Evolutionary conservation across 1,140 invertebrate genomes (phyloP), one percentile per base, ranked within the genome.

Genomic region (Meteorus sp.): DNA sequence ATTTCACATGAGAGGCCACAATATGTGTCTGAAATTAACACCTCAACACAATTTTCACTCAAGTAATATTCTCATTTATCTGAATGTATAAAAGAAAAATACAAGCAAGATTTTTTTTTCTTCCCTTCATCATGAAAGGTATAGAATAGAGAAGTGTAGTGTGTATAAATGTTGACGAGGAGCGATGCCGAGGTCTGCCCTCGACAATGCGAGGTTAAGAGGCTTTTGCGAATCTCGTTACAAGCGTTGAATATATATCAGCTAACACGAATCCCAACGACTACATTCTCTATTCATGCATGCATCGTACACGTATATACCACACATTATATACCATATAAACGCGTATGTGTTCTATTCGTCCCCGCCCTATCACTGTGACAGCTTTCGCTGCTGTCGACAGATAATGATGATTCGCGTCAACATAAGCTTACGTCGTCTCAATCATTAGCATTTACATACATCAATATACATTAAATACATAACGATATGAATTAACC

Each of bases 201-300:
- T 66, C 43, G 23, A 52, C 48, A 56, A 59, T 59, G 63, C 62
- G 60, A 67, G 61, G 67, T 66, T 70, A 71, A 74, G 70, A 71
- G 71, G 76, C 71, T 79, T 78, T 68, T 48, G 60, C 44, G 66
- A 72, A 75, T 75, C 71, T 75, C 67, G 73, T 79, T 79, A 78
- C 64, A 63, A 58, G 66, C 68, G 70, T 52, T 35, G 20, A 52
- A 52, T 52, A 52, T 19, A 45, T 11, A 52, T 48, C 23, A 48
- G n/a, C 2, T 20, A 22, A 63, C 68, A 69, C 62, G 72, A 76
- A 76, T 76, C 70, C 73, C 61, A 56, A 73, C 71, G 71, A 76
- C 65, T 57, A 51, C 67, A 59, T n/a, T 41, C 45, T 25, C 27
- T 33, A 56, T 47, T 39, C 45, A 52, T 54, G 22, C 39, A 52